phyloP scores from a whole-genome alignment of 1,140 invertebrate species.

The Aphelinus certus region DNA sequence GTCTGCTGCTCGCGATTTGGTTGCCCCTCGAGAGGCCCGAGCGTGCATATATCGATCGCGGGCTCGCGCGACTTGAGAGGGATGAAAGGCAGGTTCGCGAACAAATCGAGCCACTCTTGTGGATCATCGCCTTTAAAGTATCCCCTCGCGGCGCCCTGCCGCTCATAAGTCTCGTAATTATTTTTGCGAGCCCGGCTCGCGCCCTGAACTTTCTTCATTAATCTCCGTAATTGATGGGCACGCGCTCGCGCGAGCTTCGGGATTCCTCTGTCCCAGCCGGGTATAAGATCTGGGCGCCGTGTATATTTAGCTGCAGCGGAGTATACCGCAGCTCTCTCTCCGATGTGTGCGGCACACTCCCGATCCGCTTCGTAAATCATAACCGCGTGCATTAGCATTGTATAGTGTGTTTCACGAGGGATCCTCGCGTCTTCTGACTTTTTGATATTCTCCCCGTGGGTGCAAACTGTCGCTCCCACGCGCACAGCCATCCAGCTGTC shows the following conservation, averaged over 20 bases:
- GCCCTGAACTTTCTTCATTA: conserved; percentile 18
- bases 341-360: no score
- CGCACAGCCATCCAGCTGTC: no score
- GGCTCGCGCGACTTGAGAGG: neutral
- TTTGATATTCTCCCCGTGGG: no score
- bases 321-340: neutral
- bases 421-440: no score
- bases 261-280: no score
- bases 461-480: no score
- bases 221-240: conserved; percentile 22
- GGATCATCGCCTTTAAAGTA: conserved; percentile 16
- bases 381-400: no score
- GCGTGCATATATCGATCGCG: conserved; percentile 5
- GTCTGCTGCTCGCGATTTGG: neutral
- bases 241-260: neutral
- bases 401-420: no score
- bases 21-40: no score
- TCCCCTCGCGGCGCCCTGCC: neutral
- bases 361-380: no score
- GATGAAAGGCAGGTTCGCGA: neutral
- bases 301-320: neutral
- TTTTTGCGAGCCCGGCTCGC: neutral
- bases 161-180: conserved; percentile 15
- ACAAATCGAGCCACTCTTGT: neutral
- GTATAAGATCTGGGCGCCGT: neutral